These are phyloP conservation scores for Chloromyia formosa DNA, from an alignment of 2,888 invertebrate genomes.

Conservation along the genomic window DNA sequence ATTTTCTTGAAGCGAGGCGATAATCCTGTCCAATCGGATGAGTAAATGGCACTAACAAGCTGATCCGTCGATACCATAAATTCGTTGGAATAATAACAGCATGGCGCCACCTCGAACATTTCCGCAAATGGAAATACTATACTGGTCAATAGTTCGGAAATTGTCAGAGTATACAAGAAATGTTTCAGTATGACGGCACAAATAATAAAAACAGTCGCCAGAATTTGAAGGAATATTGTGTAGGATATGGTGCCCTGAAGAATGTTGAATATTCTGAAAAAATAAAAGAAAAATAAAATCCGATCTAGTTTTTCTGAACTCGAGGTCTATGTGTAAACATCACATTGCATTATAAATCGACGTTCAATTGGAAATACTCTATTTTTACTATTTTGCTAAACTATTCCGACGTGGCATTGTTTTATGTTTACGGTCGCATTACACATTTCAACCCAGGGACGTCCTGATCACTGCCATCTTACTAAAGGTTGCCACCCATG, in stretches of 20 bases:
- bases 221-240: conserved; percentile 52
- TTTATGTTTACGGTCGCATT: too few species aligned
- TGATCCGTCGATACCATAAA: conserved; percentile 50
- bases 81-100: conserved; percentile 52
- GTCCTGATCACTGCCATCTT: too few species aligned
- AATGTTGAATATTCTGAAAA: conserved; percentile 51
- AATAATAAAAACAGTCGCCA: conserved; percentile 51
- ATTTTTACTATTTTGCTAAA: too few species aligned
- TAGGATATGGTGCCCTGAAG: conserved; percentile 51
- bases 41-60: conserved; percentile 53
- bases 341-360: too few species aligned
- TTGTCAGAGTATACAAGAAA: conserved; percentile 45
- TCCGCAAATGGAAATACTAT: conserved; percentile 49
- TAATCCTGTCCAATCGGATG: conserved; percentile 54
- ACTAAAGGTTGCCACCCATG: too few species aligned
- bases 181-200: conserved; percentile 51
- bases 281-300: too few species aligned
- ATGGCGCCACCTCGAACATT: conserved; percentile 52
- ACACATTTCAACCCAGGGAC: too few species aligned
- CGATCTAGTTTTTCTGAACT: too few species aligned
- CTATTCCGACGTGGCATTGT: too few species aligned
- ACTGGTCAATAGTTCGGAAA: conserved; percentile 46
- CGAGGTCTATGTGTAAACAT: too few species aligned
- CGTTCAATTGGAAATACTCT: too few species aligned
- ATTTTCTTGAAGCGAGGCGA: conserved; percentile 51